Percentiles rank a stretch among this genome's conserved stretches.
These are phyloP conservation scores for Sander vitreus DNA, from an alignment of 2,113 vertebrate genomes.

Conservation along the genomic window DNA sequence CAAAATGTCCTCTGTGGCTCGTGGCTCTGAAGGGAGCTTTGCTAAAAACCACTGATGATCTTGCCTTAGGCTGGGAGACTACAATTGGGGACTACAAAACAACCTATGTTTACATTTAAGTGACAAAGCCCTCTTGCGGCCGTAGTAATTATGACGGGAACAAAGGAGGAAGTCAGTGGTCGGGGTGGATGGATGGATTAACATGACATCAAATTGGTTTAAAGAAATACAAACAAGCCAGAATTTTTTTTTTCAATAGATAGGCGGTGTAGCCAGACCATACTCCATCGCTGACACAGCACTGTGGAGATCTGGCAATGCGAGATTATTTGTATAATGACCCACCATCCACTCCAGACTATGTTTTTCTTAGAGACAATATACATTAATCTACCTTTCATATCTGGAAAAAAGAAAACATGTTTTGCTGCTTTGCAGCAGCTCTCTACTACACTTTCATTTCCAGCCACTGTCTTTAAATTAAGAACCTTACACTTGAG, in stretches of 20 bases:
- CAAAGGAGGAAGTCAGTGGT: background rate
- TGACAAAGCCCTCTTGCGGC: background rate
- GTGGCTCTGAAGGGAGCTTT: background rate
- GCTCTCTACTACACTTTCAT: background rate
- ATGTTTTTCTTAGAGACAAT: background rate
- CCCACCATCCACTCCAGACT: background rate
- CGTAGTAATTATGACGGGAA: background rate
- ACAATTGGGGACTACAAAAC: background rate
- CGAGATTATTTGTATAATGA: background rate
- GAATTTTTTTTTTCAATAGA: too few species aligned
- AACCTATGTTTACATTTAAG: background rate
- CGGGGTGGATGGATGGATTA: too few species aligned
- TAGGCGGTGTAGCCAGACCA: too few species aligned
- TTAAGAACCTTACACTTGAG: slow-evolving; percentile 5
- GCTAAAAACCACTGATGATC: background rate
- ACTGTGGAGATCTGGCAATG: too few species aligned
- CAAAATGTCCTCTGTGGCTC: background rate
- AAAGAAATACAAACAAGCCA: too few species aligned
- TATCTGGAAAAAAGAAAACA: background rate
- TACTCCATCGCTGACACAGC: too few species aligned
- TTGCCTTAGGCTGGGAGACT: background rate
- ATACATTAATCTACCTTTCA: background rate
- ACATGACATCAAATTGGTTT: too few species aligned
- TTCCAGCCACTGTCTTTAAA: slow-evolving; percentile 17
- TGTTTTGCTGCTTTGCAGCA: too few species aligned